These are phyloP conservation scores for Eupithecia tripunctaria DNA, from an alignment of 2,888 invertebrate genomes.

Conservation along the genomic window DNA sequence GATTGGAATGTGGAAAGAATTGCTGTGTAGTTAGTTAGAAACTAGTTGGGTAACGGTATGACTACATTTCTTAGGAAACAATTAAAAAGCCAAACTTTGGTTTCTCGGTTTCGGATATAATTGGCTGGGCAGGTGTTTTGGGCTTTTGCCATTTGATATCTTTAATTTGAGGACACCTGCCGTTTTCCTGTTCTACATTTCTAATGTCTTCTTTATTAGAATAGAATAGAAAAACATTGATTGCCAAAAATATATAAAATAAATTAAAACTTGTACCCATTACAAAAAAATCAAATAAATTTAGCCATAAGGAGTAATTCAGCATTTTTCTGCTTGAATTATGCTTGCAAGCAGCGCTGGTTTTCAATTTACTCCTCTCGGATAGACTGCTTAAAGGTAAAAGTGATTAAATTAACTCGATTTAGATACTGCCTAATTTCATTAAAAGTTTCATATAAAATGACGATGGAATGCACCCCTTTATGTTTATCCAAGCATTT, in stretches of 20 bases:
- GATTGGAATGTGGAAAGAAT: slow-evolving; percentile 49
- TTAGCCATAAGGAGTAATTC: no score
- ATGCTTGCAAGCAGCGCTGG: no score
- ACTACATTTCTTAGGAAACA: slow-evolving; percentile 32
- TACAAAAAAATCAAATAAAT: no score
- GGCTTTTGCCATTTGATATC: neutral
- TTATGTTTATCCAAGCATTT: neutral
- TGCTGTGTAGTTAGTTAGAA: slow-evolving; percentile 37
- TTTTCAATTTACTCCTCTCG: no score
- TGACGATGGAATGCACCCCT: neutral
- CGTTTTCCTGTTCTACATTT: neutral
- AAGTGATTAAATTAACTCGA: no score
- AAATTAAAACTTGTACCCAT: no score
- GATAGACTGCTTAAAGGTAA: no score
- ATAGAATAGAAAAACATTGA: no score
- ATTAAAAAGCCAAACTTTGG: slow-evolving; percentile 20
- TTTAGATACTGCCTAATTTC: neutral
- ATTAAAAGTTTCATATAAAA: neutral
- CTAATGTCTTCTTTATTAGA: neutral
- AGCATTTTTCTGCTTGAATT: no score
- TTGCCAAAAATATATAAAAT: no score
- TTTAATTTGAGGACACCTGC: slow-evolving; percentile 1
- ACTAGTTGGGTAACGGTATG: slow-evolving; percentile 46
- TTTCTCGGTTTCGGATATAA: neutral
- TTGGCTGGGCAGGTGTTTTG: slow-evolving; percentile 1